Percentiles rank a stretch among this genome's conserved stretches.
phyloP scores from a whole-genome alignment of 2,888 invertebrate species.

The Parnassius orleans region DNA sequence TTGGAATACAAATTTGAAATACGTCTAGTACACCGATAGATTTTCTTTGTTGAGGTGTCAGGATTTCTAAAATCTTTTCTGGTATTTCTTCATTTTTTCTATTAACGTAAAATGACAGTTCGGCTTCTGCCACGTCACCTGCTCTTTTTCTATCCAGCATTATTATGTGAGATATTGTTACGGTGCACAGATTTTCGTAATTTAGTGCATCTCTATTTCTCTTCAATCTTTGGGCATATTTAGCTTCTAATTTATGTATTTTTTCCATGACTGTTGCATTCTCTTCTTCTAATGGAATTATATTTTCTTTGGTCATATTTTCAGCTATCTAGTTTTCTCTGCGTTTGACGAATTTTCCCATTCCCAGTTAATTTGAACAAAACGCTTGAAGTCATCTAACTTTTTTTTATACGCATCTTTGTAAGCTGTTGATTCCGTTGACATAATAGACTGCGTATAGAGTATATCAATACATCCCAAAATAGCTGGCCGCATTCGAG shows the following conservation, averaged over 20 bases:
- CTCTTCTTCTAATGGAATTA: slow-evolving; percentile 25
- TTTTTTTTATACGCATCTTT: slow-evolving; percentile 24
- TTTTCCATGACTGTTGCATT: slow-evolving; percentile 13
- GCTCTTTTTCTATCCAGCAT: too few relatives aligned
- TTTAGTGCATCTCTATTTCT: neutral
- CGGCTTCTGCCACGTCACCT: too few relatives aligned
- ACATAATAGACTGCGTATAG: slow-evolving; percentile 18
- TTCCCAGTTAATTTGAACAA: slow-evolving; percentile 27
- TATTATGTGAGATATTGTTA: neutral
- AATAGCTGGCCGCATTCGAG: slow-evolving; percentile 8
- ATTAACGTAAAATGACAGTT: too few relatives aligned
- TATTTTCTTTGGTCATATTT: slow-evolving; percentile 22
- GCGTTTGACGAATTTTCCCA: slow-evolving; percentile 30
- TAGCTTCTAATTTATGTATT: slow-evolving; percentile 15
- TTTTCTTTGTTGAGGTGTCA: too few relatives aligned
- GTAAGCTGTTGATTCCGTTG: slow-evolving; percentile 11
- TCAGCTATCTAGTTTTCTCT: slow-evolving; percentile 26
- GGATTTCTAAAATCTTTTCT: too few relatives aligned
- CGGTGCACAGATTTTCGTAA: neutral
- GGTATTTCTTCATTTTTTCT: too few relatives aligned
- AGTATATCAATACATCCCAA: slow-evolving; percentile 27
- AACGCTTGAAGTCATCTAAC: slow-evolving; percentile 25
- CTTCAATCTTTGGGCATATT: slow-evolving; percentile 7
- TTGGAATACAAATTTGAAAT: too few relatives aligned
- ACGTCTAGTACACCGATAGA: too few relatives aligned